Evolutionary conservation across 2,797 vertebrate species (phyloP), one percentile per base, ranked within the genome.

Genomic region (Bufotes viridis): DNA sequence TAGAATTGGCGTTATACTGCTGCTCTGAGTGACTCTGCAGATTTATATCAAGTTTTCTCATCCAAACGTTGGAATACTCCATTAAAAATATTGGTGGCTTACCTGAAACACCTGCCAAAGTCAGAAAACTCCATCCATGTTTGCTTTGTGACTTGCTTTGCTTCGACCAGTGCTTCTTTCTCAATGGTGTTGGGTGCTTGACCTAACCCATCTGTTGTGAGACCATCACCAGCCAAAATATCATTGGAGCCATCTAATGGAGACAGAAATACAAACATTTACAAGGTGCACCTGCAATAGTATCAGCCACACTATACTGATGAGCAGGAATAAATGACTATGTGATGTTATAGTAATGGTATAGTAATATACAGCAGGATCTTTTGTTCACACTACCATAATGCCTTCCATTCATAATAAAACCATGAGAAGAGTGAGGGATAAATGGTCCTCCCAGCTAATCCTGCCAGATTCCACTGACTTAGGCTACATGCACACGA

Each of bases 41-140:
- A 34, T 34, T 42, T 42, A 42, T 42, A 6, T 42, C 3, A 42
- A 5, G 42, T 42, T 42, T 42, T 3, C 42, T 42, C 42, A 42
- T 42, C 42, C 42, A 42, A 42, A 42, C 42, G 0, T 42, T 42
- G 42, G 42, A 42, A 42, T 42, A 42, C 42, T 20, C 2, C 26
- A 11, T 4, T n/a, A 55, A 53, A 53, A n/a, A 76, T 26, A 10
- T 58, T 3, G 58, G 4, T 49, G 26, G 85, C 96, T 96, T 93
- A 99, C 97, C 98, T 96, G 92, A 99, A 99, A 92, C 97, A 97
- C 90, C 95, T 92, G 89, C 93, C 93, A 91, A 99, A 98, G 91
- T 98, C 96, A 78, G 97, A 94, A 90, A 96, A 93, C 87, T 96
- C 95, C 87, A 99, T 91, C 98, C 98, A 99, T 42, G 94, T 95